Evolutionary conservation across 1,140 invertebrate species (phyloP), one percentile per base, ranked within the genome.

Genomic region (Mycetomoellerius zeteki): DNA sequence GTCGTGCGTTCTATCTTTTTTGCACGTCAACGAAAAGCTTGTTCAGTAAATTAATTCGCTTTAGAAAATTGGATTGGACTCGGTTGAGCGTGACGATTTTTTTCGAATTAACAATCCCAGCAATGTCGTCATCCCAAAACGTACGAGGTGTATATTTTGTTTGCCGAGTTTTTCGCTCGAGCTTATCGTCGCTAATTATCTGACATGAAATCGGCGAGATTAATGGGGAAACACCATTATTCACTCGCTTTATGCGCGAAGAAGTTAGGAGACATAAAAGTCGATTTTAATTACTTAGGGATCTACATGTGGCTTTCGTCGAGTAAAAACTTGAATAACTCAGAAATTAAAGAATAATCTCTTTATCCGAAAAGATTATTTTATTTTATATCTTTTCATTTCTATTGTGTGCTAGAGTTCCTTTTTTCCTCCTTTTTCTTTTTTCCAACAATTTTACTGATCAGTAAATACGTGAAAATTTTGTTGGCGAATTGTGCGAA

Each of bases 1-100:
- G 24, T 81, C 30, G n/a, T n/a, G 43, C 47, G 43, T 6, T 12
- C 16, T 24, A 43, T n/a, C 6, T 16, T n/a, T 21, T 65, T 78
- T 54, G 30, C 24, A 56, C 30, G 50, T 69, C 62, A 27, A 43
- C 27, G 30, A 71, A 37, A 54, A 71, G 30, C n/a, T 7, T 6
- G 47, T 19, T 71, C 77, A 71, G n/a, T 56, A 43, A 81, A 81
- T 81, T 81, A 81, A 71, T 71, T 69, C 43, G 3, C 30, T 56
- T 33, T 71, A 54, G 47, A 71, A 71, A 81, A 71, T 81, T 81
- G 64, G 30, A 56, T 56, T 50, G 16, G 8, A 58, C 56, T 76
- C 56, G 73, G 54, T 8, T 14, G 72, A 21, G 62, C 76, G 76
- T 27, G 24, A 24, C 33, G n/a, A 81, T 81, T 81, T 71, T 65